Base-by-base conservation (phyloP, 2,113 vertebrate species). In the Ibidorhyncha struthersii region DNA sequence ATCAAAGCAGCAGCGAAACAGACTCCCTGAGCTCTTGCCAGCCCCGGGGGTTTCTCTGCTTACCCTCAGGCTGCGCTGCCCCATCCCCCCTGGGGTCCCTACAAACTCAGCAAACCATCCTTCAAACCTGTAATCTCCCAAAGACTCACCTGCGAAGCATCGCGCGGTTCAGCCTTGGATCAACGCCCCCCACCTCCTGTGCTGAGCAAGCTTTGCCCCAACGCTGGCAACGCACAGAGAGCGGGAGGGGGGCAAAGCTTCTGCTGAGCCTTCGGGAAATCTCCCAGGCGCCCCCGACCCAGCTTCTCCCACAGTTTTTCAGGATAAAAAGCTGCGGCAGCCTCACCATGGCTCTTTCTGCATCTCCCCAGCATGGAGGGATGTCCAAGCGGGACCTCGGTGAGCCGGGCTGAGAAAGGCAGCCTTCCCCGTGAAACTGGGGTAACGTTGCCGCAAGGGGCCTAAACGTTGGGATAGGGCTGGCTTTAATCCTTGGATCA, bases 41-140 rank as follows among this genome's bases (percentile, higher is more conserved):
- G 70, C 70, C 53, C 56, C 12, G 67, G 45, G 45, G 50, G 17
- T 56, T 80, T 38, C 45, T 61, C 70, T 88, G 73, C 49, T 19
- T 10, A 45, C 2, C 23, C 27, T 1, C 25, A 53, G 38, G 55
- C 70, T 49, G 72, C 5, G 6, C n/a, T 14, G 27, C 61, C 53
- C 0, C 0, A 23, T 16, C 16, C 30, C 18, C 7, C 29, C 3
- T 10, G 40, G 63, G 67, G 36, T 65, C 10, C 13, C 56, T 6
- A 2, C 6, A 14, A 50, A 21, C 23, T 36, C 59, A 30, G 43
- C 40, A 30, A 89, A 30, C 13, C 85, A 14, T 8, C 40, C 40
- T 66, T 36, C 55, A 21, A 30, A 81, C 53, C 66, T 52, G 19
- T 6, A 67, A 4, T 26, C 25, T 90, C 86, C 58, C 18, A 3